Conservation (phyloP, 1,140 invertebrate genomes). For the Drosophila pseudoobscura region DNA sequence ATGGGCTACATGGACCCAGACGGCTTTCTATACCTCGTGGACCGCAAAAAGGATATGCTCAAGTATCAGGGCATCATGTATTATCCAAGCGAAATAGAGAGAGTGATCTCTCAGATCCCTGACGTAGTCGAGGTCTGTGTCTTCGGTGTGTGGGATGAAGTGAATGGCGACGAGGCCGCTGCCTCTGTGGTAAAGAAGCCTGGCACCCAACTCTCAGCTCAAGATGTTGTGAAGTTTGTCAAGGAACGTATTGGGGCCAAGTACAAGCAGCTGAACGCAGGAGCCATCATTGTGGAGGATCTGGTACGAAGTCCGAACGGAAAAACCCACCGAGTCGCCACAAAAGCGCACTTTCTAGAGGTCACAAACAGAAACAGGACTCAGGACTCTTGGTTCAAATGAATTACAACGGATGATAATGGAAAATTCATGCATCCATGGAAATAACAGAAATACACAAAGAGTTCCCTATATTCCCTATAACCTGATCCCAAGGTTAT, state of each 20-base stretch:
- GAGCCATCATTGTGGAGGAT: conserved; percentile 22
- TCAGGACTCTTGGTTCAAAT: no score
- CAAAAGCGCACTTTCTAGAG: conserved; percentile 14
- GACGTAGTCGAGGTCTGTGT: conserved; percentile 65
- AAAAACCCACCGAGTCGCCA: conserved; percentile 30
- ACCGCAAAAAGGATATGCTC: conserved; percentile 87
- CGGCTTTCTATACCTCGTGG: conserved; percentile 84
- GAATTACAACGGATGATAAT: no score
- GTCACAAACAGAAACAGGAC: not conserved
- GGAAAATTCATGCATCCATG: no score
- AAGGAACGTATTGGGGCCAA: conserved; percentile 5
- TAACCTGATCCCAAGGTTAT: not conserved
- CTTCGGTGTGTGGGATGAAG: conserved; percentile 53
- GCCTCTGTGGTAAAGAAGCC: conserved; percentile 51
- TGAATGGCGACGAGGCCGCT: conserved; percentile 54
- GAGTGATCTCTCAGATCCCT: conserved; percentile 46
- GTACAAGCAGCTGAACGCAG: conserved; percentile 32
- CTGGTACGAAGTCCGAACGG: conserved; percentile 26
- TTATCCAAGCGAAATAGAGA: conserved; percentile 66
- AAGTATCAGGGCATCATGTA: conserved; percentile 76
- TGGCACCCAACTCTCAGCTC: conserved; percentile 7
- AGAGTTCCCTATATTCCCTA: not conserved
- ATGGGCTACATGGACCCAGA: conserved; percentile 85
- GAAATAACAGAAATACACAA: no score
- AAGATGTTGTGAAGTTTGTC: conserved; percentile 26